Conservation (phyloP, 2,113 vertebrate genomes). For the Danionella cerebrum region DNA sequence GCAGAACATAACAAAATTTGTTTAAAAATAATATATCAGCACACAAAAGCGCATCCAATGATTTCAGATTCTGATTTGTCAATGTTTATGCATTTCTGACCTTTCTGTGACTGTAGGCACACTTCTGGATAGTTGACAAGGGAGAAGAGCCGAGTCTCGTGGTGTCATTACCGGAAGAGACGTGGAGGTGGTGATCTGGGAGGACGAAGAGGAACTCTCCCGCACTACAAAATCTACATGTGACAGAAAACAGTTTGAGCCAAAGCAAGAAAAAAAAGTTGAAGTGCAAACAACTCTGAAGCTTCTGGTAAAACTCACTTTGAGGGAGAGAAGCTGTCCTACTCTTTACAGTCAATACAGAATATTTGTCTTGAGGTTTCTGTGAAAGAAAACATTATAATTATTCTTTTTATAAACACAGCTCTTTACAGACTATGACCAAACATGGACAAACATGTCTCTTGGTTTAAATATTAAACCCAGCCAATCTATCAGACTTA, state of each 20-base stretch:
- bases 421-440: background rate
- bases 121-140: slow-evolving; percentile 60
- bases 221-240: slow-evolving; percentile 73
- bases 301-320: slow-evolving; percentile 70
- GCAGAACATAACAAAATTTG: background rate
- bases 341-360: slow-evolving; percentile 61
- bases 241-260: background rate
- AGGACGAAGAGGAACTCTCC: slow-evolving; percentile 53
- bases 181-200: slow-evolving; percentile 49
- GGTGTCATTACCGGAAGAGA: slow-evolving; percentile 64
- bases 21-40: no score
- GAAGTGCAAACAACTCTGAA: background rate
- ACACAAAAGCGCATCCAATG: no score
- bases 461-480: slow-evolving; percentile 27
- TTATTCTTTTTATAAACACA: background rate
- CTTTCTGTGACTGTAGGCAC: slow-evolving; percentile 69
- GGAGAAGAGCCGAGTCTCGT: slow-evolving; percentile 52
- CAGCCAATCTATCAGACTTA: background rate
- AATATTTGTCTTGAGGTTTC: slow-evolving; percentile 80
- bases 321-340: slow-evolving; percentile 70
- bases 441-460: slow-evolving; percentile 20
- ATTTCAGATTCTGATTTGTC: background rate
- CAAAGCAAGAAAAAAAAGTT: background rate
- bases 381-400: slow-evolving; percentile 43
- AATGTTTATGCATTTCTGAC: slow-evolving; percentile 47